phyloP scores from a whole-genome alignment of 2,113 vertebrate genomes.

The Poeciliopsis retropinna region DNA sequence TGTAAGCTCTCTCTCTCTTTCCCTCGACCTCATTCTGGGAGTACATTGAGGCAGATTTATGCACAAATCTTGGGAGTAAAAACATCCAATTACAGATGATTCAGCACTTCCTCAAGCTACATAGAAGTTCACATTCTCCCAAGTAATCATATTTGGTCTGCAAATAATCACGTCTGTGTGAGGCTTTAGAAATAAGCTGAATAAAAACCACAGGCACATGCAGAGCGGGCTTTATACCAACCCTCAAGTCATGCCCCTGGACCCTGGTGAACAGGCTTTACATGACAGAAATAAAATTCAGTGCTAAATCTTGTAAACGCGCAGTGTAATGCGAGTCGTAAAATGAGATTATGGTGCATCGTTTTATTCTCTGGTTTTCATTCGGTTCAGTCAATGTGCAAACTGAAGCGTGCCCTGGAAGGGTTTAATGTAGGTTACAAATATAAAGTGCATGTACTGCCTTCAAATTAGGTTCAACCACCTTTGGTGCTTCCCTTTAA shows the following conservation, averaged over 20 bases:
- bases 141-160: slow-evolving; percentile 64
- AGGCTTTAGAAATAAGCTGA: slow-evolving; percentile 38
- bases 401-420: slow-evolving; percentile 12
- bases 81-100: slow-evolving; percentile 56
- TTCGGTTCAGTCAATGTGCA: slow-evolving; percentile 33
- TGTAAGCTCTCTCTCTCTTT: not conserved
- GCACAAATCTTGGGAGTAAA: slow-evolving; percentile 36
- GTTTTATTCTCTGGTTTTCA: slow-evolving; percentile 14
- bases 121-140: slow-evolving; percentile 47
- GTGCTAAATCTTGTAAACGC: slow-evolving; percentile 37
- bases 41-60: slow-evolving; percentile 21
- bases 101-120: slow-evolving; percentile 48
- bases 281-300: slow-evolving; percentile 29
- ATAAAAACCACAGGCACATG: slow-evolving; percentile 51
- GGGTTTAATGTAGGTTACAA: slow-evolving; percentile 16
- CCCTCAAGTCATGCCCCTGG: slow-evolving; percentile 4
- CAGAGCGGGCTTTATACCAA: slow-evolving; percentile 26
- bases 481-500: not conserved
- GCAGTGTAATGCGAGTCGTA: slow-evolving; percentile 27
- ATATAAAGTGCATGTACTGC: slow-evolving; percentile 14
- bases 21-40: slow-evolving; percentile 6
- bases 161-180: slow-evolving; percentile 65
- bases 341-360: slow-evolving; percentile 28
- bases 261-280: slow-evolving; percentile 42
- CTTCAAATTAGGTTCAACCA: slow-evolving; percentile 11